phyloP scores from a whole-genome alignment of 2,113 vertebrate species.

The Neogobius melanostomus region DNA sequence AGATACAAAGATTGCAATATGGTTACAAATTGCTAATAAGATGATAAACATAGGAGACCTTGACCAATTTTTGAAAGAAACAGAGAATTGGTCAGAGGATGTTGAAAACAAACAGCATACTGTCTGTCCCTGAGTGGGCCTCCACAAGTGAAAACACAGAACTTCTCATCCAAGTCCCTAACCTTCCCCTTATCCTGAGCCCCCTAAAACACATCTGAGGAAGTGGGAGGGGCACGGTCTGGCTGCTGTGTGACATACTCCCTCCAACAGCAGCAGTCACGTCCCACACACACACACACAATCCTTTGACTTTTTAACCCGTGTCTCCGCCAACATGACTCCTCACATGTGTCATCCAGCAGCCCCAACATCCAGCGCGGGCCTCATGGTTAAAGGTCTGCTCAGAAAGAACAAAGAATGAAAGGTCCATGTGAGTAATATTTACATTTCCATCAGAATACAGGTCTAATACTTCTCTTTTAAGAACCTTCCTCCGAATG shows the following conservation, averaged over 20 bases:
- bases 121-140: constrained; percentile 23
- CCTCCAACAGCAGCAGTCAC: constrained; percentile 4
- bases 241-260: constrained; percentile 49
- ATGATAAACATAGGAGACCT: neutral
- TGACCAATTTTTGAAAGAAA: too few species aligned
- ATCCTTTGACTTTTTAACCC: constrained; percentile 15
- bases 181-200: constrained; percentile 32
- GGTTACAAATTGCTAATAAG: too few species aligned
- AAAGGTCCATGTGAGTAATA: too few species aligned
- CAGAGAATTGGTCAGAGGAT: neutral
- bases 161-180: constrained; percentile 22
- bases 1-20: too few species aligned
- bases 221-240: constrained; percentile 43
- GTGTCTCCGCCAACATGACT: constrained; percentile 15
- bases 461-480: too few species aligned
- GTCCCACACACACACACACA: constrained; percentile 4
- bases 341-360: constrained; percentile 38
- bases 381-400: too few species aligned
- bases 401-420: too few species aligned
- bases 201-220: constrained; percentile 43
- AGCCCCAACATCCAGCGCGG: constrained; percentile 4
- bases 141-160: constrained; percentile 22
- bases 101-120: neutral
- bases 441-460: too few species aligned
- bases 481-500: too few species aligned